Base-by-base conservation (phyloP, 1,140 invertebrate species). In the Trichonephila inaurata region DNA sequence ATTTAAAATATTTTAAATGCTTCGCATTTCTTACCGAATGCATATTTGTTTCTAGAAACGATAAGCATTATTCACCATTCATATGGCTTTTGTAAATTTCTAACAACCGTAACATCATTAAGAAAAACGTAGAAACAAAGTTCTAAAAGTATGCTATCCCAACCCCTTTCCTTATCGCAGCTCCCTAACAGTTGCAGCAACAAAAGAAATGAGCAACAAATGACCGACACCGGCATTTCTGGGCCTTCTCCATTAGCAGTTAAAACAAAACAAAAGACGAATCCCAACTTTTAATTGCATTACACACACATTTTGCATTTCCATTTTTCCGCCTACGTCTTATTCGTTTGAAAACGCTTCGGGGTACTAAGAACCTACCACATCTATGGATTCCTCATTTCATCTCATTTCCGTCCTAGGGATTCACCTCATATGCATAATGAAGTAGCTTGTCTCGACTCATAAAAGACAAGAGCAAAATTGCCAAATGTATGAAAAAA, bases 351-450 rank as follows among this genome's bases (percentile, higher is more conserved):
- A 83, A 83, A 83, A 83, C 44, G 21, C 82, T 60, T 83, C 40
- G 7, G 82, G 82, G 40, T 60, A 24, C 82, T 83, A 83, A 60
- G 72, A 77, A 77, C 28, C 19, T 44, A 83, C 82, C 82, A 83
- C 51, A 58, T 83, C 2, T 83, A 83, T n/a, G 82, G 82, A 58
- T 83, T 83, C 82, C 82, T 28, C 51, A 83, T 77, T 40, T 40
- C 33, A 40, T 51, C 40, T 60, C 82, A 12, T 69, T 21, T 69
- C 66, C n/a, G n/a, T 58, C n/a, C n/a, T 83, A 83, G 3, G 82
- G 82, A 83, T 83, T 83, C 82, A 51, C 82, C 82, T 83, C 82
- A 83, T 83, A 51, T 83, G 82, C 82, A 83, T 83, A 83, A 83
- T 83, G 82, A 83, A 83, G 51, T 77, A 18, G 33, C 72, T 77